These are phyloP conservation scores for Guaruba guarouba DNA, from an alignment of 2,113 vertebrate species.

Conservation along the genomic window DNA sequence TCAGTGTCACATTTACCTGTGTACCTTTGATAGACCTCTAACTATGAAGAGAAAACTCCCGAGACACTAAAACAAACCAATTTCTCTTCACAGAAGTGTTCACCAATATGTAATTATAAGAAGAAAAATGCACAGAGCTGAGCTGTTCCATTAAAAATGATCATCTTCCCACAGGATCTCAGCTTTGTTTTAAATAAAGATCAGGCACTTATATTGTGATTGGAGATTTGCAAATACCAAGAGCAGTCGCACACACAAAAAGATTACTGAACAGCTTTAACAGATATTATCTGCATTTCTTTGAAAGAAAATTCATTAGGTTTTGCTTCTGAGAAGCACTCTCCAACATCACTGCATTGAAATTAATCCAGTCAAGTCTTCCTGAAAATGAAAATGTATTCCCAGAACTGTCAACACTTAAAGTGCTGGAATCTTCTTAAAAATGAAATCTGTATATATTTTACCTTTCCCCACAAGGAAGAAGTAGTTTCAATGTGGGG, in stretches of 20 bases:
- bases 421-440: conserved; percentile 11
- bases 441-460: not conserved
- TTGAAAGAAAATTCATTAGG: conserved; percentile 31
- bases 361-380: not conserved
- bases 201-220: not conserved
- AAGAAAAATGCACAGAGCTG: not conserved
- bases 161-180: not conserved
- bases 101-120: not conserved
- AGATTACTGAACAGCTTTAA: not conserved
- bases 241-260: not conserved
- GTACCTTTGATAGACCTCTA: not conserved
- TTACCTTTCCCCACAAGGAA: not conserved
- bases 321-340: conserved; percentile 55
- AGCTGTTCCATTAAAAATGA: not conserved
- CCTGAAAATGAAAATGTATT: conserved; percentile 4
- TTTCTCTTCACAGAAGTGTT: not conserved
- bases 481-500: conserved; percentile 17
- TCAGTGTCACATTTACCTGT: not conserved
- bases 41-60: not conserved
- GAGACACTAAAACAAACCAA: not conserved
- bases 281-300: conserved; percentile 47
- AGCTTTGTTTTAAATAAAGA: not conserved
- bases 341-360: conserved; percentile 33
- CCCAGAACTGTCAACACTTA: conserved; percentile 8
- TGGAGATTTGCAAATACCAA: not conserved